phyloP scores from a whole-genome alignment of 2,113 vertebrate genomes.

The Rhagologus leucostigma region DNA sequence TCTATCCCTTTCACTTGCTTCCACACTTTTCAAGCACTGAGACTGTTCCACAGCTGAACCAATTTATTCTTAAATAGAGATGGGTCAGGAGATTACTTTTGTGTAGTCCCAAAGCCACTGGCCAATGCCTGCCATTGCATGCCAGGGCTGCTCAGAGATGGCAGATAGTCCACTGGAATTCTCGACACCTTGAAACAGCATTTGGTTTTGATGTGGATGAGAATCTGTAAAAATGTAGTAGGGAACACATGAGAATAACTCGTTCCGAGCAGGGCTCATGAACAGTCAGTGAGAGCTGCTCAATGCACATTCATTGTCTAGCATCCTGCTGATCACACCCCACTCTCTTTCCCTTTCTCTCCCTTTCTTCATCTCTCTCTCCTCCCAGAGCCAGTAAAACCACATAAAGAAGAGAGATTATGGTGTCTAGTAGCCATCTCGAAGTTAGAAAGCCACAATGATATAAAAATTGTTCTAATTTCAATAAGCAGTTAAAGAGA shows the following conservation, averaged over 20 bases:
- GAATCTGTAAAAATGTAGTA: neutral
- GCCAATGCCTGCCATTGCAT: neutral
- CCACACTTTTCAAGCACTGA: neutral
- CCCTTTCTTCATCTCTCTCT: neutral
- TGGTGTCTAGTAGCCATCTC: neutral
- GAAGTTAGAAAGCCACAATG: neutral
- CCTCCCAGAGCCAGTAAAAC: neutral
- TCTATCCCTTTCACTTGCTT: no score
- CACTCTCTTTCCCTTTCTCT: neutral
- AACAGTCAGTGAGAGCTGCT: neutral
- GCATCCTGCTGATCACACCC: neutral
- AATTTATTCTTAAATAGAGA: no score
- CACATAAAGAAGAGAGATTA: neutral
- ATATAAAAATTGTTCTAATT: neutral
- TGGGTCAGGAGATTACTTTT: neutral
- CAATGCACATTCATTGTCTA: neutral
- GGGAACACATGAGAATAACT: neutral
- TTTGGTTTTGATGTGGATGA: neutral
- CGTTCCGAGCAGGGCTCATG: neutral
- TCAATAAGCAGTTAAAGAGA: neutral
- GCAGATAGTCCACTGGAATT: neutral
- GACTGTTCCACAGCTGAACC: neutral
- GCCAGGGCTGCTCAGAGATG: neutral
- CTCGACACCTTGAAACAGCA: neutral
- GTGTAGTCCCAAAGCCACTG: neutral